Evolutionary conservation across 2,113 vertebrate species (phyloP).

Genomic region (Phalacrocorax carbo): DNA sequence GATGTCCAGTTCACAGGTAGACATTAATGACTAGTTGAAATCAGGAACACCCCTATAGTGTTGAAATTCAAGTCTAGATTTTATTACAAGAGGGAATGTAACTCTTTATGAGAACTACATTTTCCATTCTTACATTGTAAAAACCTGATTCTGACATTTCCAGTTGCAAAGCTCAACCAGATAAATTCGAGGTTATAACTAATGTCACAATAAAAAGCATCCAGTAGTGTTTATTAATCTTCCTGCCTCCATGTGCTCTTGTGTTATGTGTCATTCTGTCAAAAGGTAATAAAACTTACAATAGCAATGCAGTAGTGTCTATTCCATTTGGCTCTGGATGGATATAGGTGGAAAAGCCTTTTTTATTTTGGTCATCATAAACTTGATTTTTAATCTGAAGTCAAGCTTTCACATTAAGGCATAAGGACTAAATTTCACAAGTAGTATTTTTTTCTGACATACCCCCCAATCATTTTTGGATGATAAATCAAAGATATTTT

Average conservation of each 20-base stretch:
- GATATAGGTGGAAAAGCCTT: not conserved
- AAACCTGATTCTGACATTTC: not conserved
- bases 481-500: not conserved
- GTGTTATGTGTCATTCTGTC: not conserved
- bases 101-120: not conserved
- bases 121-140: not conserved
- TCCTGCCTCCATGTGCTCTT: not conserved
- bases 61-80: not conserved
- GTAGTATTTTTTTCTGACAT: not conserved
- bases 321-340: not conserved
- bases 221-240: not conserved
- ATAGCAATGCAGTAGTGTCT: not conserved
- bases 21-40: not conserved
- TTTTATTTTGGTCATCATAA: not conserved
- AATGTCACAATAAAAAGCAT: not conserved
- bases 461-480: not conserved
- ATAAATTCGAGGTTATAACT: not conserved
- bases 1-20: not conserved
- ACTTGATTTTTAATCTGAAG: constrained; percentile 21
- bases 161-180: not conserved
- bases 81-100: not conserved
- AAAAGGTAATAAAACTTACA: not conserved
- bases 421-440: not conserved
- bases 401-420: not conserved
- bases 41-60: not conserved